A percentile compares a stretch with the other conserved stretches of the same genome.
These are phyloP conservation scores for Psittacula cyanocephala DNA, from an alignment of 2,113 vertebrate genomes.

Conservation along the genomic window DNA sequence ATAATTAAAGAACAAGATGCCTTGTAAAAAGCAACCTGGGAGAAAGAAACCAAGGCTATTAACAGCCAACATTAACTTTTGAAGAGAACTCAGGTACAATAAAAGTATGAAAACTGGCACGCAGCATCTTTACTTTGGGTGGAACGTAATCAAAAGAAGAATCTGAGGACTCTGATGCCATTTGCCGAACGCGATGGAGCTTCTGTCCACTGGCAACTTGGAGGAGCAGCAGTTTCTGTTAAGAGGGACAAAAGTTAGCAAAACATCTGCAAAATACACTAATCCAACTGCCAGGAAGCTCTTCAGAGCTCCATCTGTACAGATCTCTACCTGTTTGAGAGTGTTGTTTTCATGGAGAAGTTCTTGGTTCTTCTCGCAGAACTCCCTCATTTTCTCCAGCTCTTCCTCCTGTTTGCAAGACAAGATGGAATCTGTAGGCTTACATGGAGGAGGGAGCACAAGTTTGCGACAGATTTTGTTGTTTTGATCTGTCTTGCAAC, in stretches of 20 bases:
- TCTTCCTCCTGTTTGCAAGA: slow-evolving; percentile 84
- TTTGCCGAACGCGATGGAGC: slow-evolving; percentile 8
- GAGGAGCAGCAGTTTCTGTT: slow-evolving; percentile 83
- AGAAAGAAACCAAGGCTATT: background rate
- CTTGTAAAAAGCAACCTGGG: background rate
- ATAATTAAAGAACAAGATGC: background rate
- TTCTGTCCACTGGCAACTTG: slow-evolving; percentile 83
- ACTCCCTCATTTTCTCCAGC: slow-evolving; percentile 80
- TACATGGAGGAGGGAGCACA: background rate
- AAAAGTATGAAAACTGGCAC: background rate
- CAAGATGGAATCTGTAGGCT: background rate
- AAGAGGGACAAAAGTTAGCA: background rate
- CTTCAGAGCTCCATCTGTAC: rapidly evolving
- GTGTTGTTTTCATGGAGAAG: slow-evolving; percentile 82
- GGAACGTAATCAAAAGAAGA: slow-evolving; percentile 91
- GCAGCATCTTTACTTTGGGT: slow-evolving; percentile 80
- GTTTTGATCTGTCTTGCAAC: background rate
- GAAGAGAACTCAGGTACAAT: background rate
- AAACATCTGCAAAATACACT: background rate
- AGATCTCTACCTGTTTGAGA: slow-evolving; percentile 80
- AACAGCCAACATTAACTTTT: background rate
- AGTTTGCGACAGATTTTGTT: background rate
- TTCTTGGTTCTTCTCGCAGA: slow-evolving; percentile 85
- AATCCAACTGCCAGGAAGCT: background rate
- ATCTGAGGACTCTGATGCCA: slow-evolving; percentile 51